phyloP scores from a whole-genome alignment of 2,113 vertebrate species.

The Sciurus niger region DNA sequence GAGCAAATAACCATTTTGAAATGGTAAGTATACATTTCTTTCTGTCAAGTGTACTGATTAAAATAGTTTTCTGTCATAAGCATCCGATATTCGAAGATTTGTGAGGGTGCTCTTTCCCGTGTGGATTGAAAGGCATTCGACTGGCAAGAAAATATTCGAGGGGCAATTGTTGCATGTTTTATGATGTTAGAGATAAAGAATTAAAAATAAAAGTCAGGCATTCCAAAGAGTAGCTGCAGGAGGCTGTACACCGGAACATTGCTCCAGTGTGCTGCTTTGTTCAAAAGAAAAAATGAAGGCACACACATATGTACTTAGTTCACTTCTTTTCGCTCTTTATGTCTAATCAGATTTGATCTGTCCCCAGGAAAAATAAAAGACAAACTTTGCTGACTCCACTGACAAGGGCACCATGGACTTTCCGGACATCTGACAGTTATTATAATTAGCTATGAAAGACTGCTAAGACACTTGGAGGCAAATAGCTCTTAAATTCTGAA shows the following conservation, averaged over 20 bases:
- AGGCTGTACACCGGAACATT: conserved; percentile 82
- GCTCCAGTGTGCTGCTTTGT: conserved; percentile 88
- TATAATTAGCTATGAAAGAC: conserved; percentile 90
- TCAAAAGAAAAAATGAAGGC: conserved; percentile 87
- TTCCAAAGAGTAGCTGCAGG: conserved; percentile 82
- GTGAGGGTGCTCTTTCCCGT: neutral
- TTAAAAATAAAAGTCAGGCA: conserved; percentile 74
- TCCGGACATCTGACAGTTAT: conserved; percentile 93
- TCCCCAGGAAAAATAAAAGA: conserved; percentile 88
- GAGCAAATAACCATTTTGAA: conserved; percentile 70
- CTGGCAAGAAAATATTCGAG: conserved; percentile 33
- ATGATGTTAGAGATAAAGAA: conserved; percentile 15
- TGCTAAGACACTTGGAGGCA: conserved; percentile 88
- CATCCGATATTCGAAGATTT: neutral
- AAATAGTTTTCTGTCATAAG: neutral
- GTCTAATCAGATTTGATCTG: conserved; percentile 86
- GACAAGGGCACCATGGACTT: conserved; percentile 88
- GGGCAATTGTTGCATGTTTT: conserved; percentile 77
- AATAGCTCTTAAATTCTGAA: conserved; percentile 88
- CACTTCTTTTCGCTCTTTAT: conserved; percentile 83
- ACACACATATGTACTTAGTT: conserved; percentile 83
- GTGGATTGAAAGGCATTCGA: neutral
- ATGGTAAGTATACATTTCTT: conserved; percentile 87
- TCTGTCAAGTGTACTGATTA: conserved; percentile 66
- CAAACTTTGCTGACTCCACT: conserved; percentile 93